Base-by-base conservation (phyloP, 2,797 vertebrate genomes). In the Sphenopsis melanotis region DNA sequence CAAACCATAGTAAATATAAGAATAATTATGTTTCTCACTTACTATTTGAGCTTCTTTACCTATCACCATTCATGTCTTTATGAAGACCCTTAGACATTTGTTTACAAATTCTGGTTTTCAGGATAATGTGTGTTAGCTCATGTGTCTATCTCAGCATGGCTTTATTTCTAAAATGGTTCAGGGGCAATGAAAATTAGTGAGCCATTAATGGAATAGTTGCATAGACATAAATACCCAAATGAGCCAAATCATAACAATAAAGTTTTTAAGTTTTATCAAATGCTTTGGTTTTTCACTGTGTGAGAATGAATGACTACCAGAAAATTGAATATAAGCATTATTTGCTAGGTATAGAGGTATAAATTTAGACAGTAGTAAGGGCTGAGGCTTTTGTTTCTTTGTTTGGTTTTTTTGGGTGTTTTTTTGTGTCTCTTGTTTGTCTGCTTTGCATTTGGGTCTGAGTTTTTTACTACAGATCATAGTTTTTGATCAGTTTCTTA, bases 361-460 rank as follows among this genome's bases (percentile, higher is more conserved):
- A 47, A 3, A 36, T 44, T 44, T 4, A 7, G 3, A 30, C 14
- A 64, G 20, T 24, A 49, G 13, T 19, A 6, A 63, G 12, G 6
- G 0, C 1, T 68, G 30, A 16, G 4, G 3, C 23, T 17, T 32
- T 61, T 64, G 9, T 6, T 39, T 39, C 39, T 16, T 41, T n/a
- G 7, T 0, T 20, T 21, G 3, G 1, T 42, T 34, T 5, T 78
- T 76, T 5, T 8, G 16, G 16, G 5, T 4, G 8, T 3, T 32
- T 27, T 15, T 9, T 52, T 16, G 1, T 34, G 12, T 15, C 8
- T n/a, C 23, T 24, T 4, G 0, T 21, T 71, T 36, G 4, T 14
- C 52, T 41, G 9, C 6, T 75, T 70, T 17, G 2, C 5, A 23
- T 17, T 69, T 50, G 3, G 4, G 2, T 7, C 9, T n/a, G 32